Evolutionary conservation across 2,888 invertebrate genomes (phyloP).

Genomic region (Lasioglossum vierecki): DNA sequence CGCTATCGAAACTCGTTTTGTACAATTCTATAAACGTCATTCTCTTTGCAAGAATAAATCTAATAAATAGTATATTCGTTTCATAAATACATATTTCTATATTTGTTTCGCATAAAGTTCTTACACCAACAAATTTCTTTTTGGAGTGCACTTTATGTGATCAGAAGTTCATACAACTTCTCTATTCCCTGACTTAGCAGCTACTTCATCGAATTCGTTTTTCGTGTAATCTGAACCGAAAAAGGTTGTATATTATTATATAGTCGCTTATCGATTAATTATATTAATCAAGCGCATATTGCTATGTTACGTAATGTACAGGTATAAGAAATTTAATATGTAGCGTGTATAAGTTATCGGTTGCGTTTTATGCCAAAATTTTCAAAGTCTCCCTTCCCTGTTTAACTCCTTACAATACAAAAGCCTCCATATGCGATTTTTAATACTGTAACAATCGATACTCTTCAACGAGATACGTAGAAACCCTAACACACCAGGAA

Average conservation of each 20-base stretch:
- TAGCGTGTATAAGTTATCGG: slow-evolving; percentile 8
- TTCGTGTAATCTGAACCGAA: slow-evolving; percentile 15
- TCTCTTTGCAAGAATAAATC: slow-evolving; percentile 49
- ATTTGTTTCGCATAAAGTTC: slow-evolving; percentile 40
- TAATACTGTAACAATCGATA: slow-evolving; percentile 47
- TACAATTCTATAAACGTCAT: slow-evolving; percentile 64
- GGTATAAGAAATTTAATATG: slow-evolving; percentile 38
- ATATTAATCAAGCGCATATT: slow-evolving; percentile 38
- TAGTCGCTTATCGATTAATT: slow-evolving; percentile 31
- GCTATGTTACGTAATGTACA: slow-evolving; percentile 36
- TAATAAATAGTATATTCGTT: slow-evolving; percentile 40
- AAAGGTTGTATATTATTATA: slow-evolving; percentile 16
- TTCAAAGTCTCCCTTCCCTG: slow-evolving; percentile 36
- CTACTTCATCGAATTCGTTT: slow-evolving; percentile 5
- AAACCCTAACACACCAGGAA: slow-evolving; percentile 77
- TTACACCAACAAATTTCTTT: slow-evolving; percentile 25
- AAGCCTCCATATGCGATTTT: slow-evolving; percentile 32
- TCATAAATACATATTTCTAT: slow-evolving; percentile 59
- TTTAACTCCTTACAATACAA: slow-evolving; percentile 39
- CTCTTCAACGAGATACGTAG: slow-evolving; percentile 18
- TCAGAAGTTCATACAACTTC: slow-evolving; percentile 28
- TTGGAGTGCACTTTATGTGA: slow-evolving; percentile 21
- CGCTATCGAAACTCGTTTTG: slow-evolving; percentile 60
- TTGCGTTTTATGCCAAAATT: slow-evolving; percentile 56
- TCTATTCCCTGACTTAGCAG: slow-evolving; percentile 24